phyloP scores from a whole-genome alignment of 2,888 invertebrate genomes.

The Trachelus troglodyta region DNA sequence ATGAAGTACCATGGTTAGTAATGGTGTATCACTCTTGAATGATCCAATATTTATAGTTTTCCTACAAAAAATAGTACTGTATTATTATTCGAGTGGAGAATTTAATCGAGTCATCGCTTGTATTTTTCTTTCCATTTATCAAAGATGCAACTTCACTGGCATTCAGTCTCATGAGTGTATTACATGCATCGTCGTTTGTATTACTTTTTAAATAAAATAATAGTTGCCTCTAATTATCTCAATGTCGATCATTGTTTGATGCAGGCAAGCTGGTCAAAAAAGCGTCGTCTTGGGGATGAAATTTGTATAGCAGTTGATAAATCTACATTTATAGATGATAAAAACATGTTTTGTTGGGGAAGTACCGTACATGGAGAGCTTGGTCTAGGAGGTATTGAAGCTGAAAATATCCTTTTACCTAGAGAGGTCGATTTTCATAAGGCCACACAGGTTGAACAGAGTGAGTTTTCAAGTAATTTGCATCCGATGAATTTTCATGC shows the following conservation, averaged over 20 bases:
- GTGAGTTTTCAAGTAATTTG: constrained; percentile 45
- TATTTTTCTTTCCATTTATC: background rate
- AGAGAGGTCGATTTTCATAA: constrained; percentile 64
- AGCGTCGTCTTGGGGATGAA: constrained; percentile 42
- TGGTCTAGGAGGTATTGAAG: constrained; percentile 82
- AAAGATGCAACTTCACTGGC: background rate
- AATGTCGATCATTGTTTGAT: background rate
- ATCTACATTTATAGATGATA: constrained; percentile 20
- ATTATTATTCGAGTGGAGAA: background rate
- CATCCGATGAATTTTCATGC: background rate
- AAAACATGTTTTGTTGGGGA: constrained; percentile 80
- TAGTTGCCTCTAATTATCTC: background rate
- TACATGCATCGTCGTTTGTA: background rate
- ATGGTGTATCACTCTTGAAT: background rate
- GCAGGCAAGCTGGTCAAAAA: constrained; percentile 51
- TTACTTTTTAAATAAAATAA: background rate
- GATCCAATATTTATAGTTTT: background rate
- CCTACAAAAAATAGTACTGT: background rate
- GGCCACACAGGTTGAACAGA: constrained; percentile 60
- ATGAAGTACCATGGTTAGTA: constrained; percentile 42
- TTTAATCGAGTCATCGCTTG: background rate
- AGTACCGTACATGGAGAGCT: constrained; percentile 81
- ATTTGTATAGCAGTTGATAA: constrained; percentile 23
- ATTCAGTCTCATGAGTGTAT: background rate
- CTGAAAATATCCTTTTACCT: constrained; percentile 72